Evolutionary conservation across 2,888 invertebrate genomes (phyloP), one percentile per base, ranked within the genome.

Genomic region (Heteropelma amictum): DNA sequence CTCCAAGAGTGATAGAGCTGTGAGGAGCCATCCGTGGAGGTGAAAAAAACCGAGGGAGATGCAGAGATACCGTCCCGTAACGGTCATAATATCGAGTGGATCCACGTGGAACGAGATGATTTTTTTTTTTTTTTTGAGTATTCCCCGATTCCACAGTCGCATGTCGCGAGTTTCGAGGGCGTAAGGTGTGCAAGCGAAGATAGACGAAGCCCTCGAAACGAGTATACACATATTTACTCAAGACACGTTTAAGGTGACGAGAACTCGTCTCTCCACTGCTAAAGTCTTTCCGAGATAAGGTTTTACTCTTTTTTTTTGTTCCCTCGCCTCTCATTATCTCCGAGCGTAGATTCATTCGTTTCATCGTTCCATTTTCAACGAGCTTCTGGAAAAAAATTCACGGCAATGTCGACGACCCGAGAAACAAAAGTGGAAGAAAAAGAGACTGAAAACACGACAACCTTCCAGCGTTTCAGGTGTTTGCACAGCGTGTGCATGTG

Each of bases 321-420:
- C 35, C 33, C 23, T 61, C 33, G 21, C 61, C 38, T 30, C 38
- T 14, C 58, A 49, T 51, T 45, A 53, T 54, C 70, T 61, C 35
- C 10, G 14, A 4, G n/a, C n/a, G 35, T 61, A 21, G 21, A 26
- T 61, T 56, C 21, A 14, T 38, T 63, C 61, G 56, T 35, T 54
- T 35, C 7, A 28, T 45, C 19, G 38, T 23, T 23, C 23, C 6
- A 8, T 40, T 35, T 23, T 49, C 42, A n/a, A 17, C 12, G 10
- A 14, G 35, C 49, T 63, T 40, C 51, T 40, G 49, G 28, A 45
- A 17, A n/a, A n/a, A 65, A 72, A 72, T 60, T 60, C 45, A 35
- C 21, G 53, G 14, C 38, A 26, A 60, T 53, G 72, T 60, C 72
- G 65, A 54, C 60, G 65, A 72, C 72, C 72, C 28, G 53, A 14